Conservation (phyloP, 2,113 vertebrate genomes). For the Pampusana beccarii region DNA sequence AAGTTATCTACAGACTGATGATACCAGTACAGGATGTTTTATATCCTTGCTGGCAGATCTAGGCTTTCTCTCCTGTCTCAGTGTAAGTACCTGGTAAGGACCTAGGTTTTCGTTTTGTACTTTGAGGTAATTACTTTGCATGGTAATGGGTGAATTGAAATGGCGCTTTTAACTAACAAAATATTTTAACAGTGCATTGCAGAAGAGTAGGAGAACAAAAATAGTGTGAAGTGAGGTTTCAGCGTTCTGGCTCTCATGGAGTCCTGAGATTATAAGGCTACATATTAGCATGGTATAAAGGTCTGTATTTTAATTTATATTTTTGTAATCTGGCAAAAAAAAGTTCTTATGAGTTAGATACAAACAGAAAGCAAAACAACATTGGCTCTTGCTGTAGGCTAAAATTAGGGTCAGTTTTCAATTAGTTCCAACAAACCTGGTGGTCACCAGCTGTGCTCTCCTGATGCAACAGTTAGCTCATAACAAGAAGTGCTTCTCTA, state of each 20-base stretch:
- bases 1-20: neutral
- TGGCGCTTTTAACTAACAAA: neutral
- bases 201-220: neutral
- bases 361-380: neutral
- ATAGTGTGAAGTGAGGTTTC: neutral
- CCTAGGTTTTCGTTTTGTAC: neutral
- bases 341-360: neutral
- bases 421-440: conserved; percentile 17
- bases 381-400: neutral
- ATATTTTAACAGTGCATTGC: neutral
- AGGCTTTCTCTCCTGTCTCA: neutral
- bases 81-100: neutral
- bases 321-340: neutral
- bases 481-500: neutral
- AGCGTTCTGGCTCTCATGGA: neutral
- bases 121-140: neutral
- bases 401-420: conserved; percentile 36
- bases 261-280: neutral
- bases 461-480: neutral
- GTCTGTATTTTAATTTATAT: neutral
- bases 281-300: neutral
- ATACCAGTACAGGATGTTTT: neutral
- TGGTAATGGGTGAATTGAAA: neutral
- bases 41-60: neutral
- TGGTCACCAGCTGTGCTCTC: neutral